Percentiles rank a stretch among this genome's conserved stretches.
Conservation (phyloP, 1,140 invertebrate genomes). For the Radopholus similis region DNA sequence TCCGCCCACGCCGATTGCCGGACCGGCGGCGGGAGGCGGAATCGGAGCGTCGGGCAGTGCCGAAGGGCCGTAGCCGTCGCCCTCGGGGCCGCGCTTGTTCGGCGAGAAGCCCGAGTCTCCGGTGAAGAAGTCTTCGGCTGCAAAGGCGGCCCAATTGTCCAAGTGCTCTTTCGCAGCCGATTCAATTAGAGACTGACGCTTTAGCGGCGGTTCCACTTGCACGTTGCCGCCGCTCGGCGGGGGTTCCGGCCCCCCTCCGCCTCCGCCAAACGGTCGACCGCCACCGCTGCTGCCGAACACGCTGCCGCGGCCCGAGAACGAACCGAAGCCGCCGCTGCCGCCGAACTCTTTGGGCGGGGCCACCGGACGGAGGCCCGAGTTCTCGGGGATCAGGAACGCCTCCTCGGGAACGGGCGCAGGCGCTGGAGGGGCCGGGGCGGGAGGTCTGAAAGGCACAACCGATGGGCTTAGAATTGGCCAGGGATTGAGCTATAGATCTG, state of each 20-base stretch:
- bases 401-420: slow-evolving; percentile 20
- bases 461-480: too few species aligned
- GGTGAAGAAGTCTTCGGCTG: slow-evolving; percentile 50
- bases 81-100: slow-evolving; percentile 52
- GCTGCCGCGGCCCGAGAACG: slow-evolving; percentile 31
- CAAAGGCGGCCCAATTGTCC: too few species aligned
- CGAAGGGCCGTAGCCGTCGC: slow-evolving; percentile 59
- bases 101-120: slow-evolving; percentile 55
- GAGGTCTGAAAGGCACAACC: slow-evolving; percentile 8
- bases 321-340: slow-evolving; percentile 45
- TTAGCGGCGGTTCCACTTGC: slow-evolving; percentile 27
- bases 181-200: slow-evolving; percentile 23
- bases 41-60: slow-evolving; percentile 42
- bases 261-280: slow-evolving; percentile 18
- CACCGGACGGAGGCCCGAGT: slow-evolving; percentile 57
- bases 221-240: slow-evolving; percentile 4
- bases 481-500: too few species aligned
- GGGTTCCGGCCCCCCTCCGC: slow-evolving; percentile 25
- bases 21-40: slow-evolving; percentile 42
- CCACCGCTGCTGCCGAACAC: slow-evolving; percentile 27
- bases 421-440: slow-evolving; percentile 9
- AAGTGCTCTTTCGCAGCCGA: slow-evolving; percentile 9
- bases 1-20: too few species aligned
- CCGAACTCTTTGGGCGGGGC: slow-evolving; percentile 54
- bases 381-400: slow-evolving; percentile 53